A percentile compares a stretch with the other conserved stretches of the same genome.
phyloP scores from a whole-genome alignment of 2,888 invertebrate genomes.

The Dryocosmus kuriphilus region DNA sequence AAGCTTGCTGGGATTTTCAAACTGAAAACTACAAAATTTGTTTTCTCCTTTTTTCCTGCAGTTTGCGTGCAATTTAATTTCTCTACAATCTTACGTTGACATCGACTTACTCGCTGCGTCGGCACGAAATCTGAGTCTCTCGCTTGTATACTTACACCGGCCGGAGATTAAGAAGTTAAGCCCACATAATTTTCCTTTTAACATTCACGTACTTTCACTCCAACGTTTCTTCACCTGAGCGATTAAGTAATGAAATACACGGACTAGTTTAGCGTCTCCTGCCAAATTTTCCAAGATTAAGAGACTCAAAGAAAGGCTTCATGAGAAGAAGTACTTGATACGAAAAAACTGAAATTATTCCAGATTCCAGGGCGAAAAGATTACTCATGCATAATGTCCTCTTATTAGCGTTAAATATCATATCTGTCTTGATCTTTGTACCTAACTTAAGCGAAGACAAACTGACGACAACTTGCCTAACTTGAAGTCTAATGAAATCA shows the following conservation, averaged over 20 bases:
- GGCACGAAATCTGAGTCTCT: constrained; percentile 53
- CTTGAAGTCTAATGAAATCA: no score
- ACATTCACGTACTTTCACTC: constrained; percentile 37
- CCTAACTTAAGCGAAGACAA: not conserved
- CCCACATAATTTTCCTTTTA: constrained; percentile 38
- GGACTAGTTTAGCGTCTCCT: not conserved
- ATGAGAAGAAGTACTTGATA: not conserved
- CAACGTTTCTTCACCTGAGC: constrained; percentile 14
- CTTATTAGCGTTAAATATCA: not conserved
- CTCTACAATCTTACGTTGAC: constrained; percentile 47
- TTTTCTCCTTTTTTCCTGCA: not conserved
- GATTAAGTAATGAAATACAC: constrained; percentile 17
- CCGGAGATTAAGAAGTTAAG: constrained; percentile 34
- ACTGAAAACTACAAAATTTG: not conserved
- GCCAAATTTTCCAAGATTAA: not conserved
- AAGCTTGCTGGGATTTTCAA: not conserved
- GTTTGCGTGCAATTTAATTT: constrained; percentile 50
- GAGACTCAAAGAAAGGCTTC: constrained; percentile 44
- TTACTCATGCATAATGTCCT: not conserved
- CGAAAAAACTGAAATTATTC: no score
- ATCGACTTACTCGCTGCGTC: constrained; percentile 52
- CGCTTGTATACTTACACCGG: constrained; percentile 43
- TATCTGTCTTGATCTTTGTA: not conserved
- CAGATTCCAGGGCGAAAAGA: no score
- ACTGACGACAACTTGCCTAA: not conserved